A percentile compares a stretch with the other conserved stretches of the same genome.
Conservation (phyloP, 2,888 invertebrate species). For the Diabrotica balteata region DNA sequence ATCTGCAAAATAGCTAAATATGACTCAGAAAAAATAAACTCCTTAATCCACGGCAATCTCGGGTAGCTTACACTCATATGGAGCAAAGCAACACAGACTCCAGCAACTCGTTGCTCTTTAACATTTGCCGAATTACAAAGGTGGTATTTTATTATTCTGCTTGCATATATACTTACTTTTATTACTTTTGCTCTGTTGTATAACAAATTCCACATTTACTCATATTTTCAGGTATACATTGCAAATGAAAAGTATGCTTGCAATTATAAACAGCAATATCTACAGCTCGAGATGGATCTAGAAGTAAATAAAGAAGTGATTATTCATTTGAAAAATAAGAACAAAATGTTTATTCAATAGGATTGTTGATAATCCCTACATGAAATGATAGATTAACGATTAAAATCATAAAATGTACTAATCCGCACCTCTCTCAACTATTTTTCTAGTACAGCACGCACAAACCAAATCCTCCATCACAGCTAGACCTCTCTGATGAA, state of each 20-base stretch:
- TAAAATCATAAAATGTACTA: not conserved
- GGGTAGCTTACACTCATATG: too few relatives aligned
- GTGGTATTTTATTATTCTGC: slow-evolving; percentile 2
- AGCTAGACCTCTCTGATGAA: slow-evolving; percentile 80
- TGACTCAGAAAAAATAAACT: too few relatives aligned
- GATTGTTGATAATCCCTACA: too few relatives aligned
- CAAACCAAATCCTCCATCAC: slow-evolving; percentile 80
- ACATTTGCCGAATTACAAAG: too few relatives aligned
- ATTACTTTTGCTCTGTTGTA: slow-evolving; percentile 47
- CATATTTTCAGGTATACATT: slow-evolving; percentile 72
- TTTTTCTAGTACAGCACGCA: slow-evolving; percentile 77
- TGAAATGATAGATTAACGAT: not conserved
- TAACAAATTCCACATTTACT: slow-evolving; percentile 57
- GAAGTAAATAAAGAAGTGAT: slow-evolving; percentile 38
- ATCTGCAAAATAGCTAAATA: too few relatives aligned
- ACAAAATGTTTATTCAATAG: too few relatives aligned
- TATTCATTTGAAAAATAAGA: not conserved
- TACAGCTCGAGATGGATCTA: slow-evolving; percentile 73
- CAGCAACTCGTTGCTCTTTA: too few relatives aligned
- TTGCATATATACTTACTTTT: slow-evolving; percentile 17
- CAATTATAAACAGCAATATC: slow-evolving; percentile 86
- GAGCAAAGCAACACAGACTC: too few relatives aligned
- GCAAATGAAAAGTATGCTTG: slow-evolving; percentile 87
- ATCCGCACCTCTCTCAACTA: slow-evolving; percentile 72
- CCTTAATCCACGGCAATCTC: too few relatives aligned